phyloP scores from a whole-genome alignment of 2,888 invertebrate genomes.

The Oscheius sp. region DNA sequence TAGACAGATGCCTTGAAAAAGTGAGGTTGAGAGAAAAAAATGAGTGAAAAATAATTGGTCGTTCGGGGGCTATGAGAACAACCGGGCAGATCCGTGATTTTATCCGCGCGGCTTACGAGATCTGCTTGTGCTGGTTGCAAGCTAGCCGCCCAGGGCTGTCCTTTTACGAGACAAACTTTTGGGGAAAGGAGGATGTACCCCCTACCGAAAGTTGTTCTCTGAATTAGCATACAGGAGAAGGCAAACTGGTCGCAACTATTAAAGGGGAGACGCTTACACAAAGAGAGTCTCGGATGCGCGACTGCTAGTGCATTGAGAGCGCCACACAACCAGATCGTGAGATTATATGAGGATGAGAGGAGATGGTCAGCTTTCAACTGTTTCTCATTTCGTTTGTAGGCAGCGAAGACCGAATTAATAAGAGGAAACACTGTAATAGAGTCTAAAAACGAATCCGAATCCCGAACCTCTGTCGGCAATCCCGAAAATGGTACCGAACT shows the following conservation, averaged over 20 bases:
- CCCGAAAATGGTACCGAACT: too few species aligned
- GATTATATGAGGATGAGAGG: constrained; percentile 25
- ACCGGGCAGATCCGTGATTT: constrained; percentile 10
- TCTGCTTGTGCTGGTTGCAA: background rate
- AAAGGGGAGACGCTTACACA: constrained; percentile 31
- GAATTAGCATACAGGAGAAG: constrained; percentile 32
- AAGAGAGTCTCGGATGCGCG: constrained; percentile 35
- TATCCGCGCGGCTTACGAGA: background rate
- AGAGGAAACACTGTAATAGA: too few species aligned
- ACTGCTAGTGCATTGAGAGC: constrained; percentile 30
- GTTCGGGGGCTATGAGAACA: too few species aligned
- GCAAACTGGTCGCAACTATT: constrained; percentile 29
- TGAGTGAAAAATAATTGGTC: too few species aligned
- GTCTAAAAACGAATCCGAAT: too few species aligned
- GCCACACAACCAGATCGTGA: constrained; percentile 22
- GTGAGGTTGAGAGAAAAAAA: background rate
- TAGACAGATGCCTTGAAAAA: background rate
- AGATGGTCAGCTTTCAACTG: background rate
- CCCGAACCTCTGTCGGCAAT: too few species aligned
- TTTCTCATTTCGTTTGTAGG: too few species aligned
- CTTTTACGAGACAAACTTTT: too few species aligned
- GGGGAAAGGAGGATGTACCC: background rate
- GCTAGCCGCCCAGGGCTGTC: background rate
- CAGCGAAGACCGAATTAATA: too few species aligned
- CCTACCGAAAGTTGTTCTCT: constrained; percentile 7